Conservation (phyloP, 2,113 vertebrate genomes). For the Cavia porcellus region DNA sequence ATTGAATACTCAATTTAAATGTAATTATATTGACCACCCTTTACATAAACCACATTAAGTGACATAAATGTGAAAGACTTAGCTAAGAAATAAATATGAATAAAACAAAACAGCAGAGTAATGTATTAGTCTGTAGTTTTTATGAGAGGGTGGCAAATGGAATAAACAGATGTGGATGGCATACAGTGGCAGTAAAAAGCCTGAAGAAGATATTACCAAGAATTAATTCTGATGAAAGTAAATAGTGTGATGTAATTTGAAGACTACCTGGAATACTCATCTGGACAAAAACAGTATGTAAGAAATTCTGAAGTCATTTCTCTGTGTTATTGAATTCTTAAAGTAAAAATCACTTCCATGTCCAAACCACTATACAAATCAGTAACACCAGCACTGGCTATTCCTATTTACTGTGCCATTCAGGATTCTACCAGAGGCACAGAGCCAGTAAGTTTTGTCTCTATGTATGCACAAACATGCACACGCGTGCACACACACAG, state of each 20-base stretch:
- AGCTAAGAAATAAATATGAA: background rate
- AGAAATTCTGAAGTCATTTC: background rate
- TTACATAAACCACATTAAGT: constrained; percentile 29
- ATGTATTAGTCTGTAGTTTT: background rate
- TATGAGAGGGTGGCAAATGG: background rate
- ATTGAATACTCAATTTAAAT: constrained; percentile 3
- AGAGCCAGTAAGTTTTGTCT: background rate
- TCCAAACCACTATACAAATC: background rate
- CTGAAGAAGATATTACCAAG: background rate
- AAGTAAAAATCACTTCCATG: background rate
- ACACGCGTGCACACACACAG: too few relatives aligned
- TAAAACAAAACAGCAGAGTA: constrained; percentile 9
- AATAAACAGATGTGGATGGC: background rate
- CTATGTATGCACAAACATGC: too few relatives aligned
- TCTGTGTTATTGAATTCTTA: background rate
- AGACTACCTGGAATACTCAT: background rate
- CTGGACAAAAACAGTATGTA: background rate
- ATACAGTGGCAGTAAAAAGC: background rate
- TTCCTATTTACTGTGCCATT: background rate
- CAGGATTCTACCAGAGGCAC: background rate
- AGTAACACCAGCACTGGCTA: background rate
- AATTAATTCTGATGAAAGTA: background rate
- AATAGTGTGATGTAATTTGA: background rate
- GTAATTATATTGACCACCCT: background rate
- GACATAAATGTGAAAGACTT: background rate